These are phyloP conservation scores for Platycnemis pennipes DNA, from an alignment of 2,888 invertebrate species.

Conservation along the genomic window DNA sequence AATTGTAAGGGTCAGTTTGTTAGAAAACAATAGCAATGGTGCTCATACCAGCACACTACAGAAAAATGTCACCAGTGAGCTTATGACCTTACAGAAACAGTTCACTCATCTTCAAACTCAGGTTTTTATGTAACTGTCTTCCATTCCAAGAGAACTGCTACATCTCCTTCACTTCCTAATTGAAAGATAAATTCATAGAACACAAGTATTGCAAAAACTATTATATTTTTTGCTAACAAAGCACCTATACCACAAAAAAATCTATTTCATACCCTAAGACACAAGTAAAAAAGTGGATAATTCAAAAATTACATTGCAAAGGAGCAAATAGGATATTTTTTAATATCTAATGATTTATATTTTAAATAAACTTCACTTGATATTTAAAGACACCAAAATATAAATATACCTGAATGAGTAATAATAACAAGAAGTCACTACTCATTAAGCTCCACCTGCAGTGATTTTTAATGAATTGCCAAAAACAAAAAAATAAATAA, in stretches of 20 bases:
- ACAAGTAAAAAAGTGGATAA: not conserved
- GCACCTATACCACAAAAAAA: not conserved
- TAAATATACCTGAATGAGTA: too few species aligned
- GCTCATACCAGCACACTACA: not conserved
- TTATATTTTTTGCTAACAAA: too few species aligned
- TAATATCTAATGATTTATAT: too few species aligned
- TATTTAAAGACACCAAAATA: too few species aligned
- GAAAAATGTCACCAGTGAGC: not conserved
- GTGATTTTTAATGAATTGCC: too few species aligned
- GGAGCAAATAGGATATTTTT: too few species aligned
- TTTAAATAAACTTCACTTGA: too few species aligned
- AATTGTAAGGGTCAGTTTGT: not conserved
- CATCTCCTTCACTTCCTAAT: conserved; percentile 33
- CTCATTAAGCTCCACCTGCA: too few species aligned
- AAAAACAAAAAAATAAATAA: too few species aligned
- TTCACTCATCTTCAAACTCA: conserved; percentile 28
- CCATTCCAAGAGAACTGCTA: not conserved
- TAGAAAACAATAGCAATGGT: not conserved
- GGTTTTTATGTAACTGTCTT: conserved; percentile 15
- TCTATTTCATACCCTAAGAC: not conserved
- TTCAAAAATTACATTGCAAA: too few species aligned
- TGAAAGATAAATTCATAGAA: conserved; percentile 5
- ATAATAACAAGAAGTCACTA: too few species aligned
- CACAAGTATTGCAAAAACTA: not conserved
- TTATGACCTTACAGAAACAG: not conserved